Evolutionary conservation across 2,797 vertebrate species (phyloP), one percentile per base, ranked within the genome.

Genomic region (Chelidonichthys spinosus): DNA sequence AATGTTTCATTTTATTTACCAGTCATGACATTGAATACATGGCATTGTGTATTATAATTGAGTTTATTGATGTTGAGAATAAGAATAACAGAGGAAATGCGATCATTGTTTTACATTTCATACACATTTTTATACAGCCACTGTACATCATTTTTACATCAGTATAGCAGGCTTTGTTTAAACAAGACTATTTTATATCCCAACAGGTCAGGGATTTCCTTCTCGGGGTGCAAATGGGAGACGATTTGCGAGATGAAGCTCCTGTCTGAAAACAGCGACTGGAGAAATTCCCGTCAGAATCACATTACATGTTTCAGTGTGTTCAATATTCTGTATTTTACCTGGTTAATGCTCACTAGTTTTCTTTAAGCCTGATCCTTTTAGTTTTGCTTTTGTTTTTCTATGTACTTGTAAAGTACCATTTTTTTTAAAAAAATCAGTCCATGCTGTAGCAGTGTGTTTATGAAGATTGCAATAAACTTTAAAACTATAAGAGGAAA

Each of bases 171-270:
- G 3, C 50, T 46, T 63, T 53, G 3, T 71, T 49, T 71, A 46
- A 50, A 39, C 63, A 76, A 66, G n/a, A n/a, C 37, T 15, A 6
- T 63, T 49, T 72, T 52, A 0, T 70, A 10, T 73, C 58, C 69
- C 44, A n/a, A 70, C 85, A 93, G 91, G 90, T 69, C 92, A 92
- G 35, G 84, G 84, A 6, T 93, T 94, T 78, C 89, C 90, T n/a
- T 89, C 92, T 47, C 89, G 89, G 1, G 85, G 91, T 8, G 1
- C 84, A 0, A 72, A 82, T 0, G 86, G 97, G 79, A 96, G 97
- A 87, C 93, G 97, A 81, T 95, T 97, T 62, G 95, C 96, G 75
- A 94, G 97, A 94, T 97, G 94, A 94, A 96, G 94, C 88, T 92
- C 92, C 72, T 86, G 85, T 88, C 92, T 81, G 14, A 53, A 86